Evolutionary conservation across 2,888 invertebrate genomes (phyloP).

Genomic region (Torymus auratus): DNA sequence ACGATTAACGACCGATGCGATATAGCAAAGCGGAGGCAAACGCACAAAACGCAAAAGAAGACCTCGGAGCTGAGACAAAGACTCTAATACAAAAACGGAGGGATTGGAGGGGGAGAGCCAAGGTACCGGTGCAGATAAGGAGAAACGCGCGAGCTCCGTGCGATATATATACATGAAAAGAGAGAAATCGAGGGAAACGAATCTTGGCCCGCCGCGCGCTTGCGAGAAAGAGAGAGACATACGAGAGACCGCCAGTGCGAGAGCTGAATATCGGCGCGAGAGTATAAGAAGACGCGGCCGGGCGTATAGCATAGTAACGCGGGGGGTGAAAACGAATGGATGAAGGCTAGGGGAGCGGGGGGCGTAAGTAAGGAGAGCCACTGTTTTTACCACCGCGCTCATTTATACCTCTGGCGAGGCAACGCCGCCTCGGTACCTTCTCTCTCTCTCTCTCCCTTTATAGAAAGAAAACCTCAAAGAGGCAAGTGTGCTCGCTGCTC

Average conservation of each 20-base stretch:
- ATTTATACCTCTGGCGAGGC: conserved; percentile 56
- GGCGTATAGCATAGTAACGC: conserved; percentile 24
- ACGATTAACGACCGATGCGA: conserved; percentile 4
- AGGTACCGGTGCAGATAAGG: too few relatives aligned
- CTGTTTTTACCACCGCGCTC: conserved; percentile 37
- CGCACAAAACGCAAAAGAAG: too few relatives aligned
- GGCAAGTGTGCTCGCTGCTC: background rate
- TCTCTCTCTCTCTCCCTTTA: background rate
- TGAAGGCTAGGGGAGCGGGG: conserved; percentile 60
- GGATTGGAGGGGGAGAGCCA: too few relatives aligned
- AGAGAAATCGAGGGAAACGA: conserved; percentile 57
- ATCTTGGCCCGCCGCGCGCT: conserved; percentile 62
- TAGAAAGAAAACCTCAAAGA: background rate
- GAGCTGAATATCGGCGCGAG: conserved; percentile 67
- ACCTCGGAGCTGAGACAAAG: too few relatives aligned
- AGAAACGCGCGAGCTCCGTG: too few relatives aligned
- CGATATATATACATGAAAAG: background rate
- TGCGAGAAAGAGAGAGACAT: conserved; percentile 54
- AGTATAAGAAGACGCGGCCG: conserved; percentile 15
- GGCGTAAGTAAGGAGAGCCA: conserved; percentile 61
- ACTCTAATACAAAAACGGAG: too few relatives aligned
- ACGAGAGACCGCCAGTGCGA: conserved; percentile 59
- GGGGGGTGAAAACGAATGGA: conserved; percentile 53
- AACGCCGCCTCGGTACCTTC: background rate
- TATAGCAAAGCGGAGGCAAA: too few relatives aligned